Evolutionary conservation across 2,888 invertebrate species (phyloP), one percentile per base, ranked within the genome.

Genomic region (Podabrus alpinus): DNA sequence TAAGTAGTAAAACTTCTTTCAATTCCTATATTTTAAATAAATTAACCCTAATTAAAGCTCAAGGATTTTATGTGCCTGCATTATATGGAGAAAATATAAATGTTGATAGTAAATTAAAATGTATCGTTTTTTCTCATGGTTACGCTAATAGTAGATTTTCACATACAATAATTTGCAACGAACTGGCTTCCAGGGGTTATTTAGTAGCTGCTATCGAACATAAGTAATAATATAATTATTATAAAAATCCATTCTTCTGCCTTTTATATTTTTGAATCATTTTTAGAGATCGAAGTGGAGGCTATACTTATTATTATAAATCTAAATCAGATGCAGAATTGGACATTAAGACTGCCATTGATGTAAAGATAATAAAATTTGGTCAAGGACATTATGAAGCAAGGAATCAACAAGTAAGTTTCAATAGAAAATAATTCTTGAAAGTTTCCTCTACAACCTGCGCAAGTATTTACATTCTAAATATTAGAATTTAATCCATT

Each of bases 191-290:
- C 1, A 88, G 91, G 80, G 93, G 93, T 2, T 92, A 89, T 83
- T 85, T 93, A 10, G 91, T 93, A 0, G 91, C 90, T 2, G 90
- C 90, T n/a, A 81, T 92, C 15, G 92, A 93, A 84, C 92, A 93
- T 85, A 90, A 90, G 90, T 91, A 82, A 45, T 45, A 19, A 19
- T 19, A 19, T 19, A 19, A 68, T 60, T 11, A 15, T 17, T 61
- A 3, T 7, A 15, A 16, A 16, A 69, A 19, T 15, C 45, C 2
- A n/a, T 11, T 61, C 7, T 16, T 61, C 15, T 9, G 10, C 9
- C 13, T 15, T 21, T 7, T 61, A 11, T 19, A 71, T 59, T 11
- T 17, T 9, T 70, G 24, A 24, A 59, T 29, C 17, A 15, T 19
- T 4, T 68, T 68, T 61, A 87, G 87, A 71, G 88, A 87, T 77